phyloP scores from a whole-genome alignment of 2,888 invertebrate species.

The Allolobophora icterica region DNA sequence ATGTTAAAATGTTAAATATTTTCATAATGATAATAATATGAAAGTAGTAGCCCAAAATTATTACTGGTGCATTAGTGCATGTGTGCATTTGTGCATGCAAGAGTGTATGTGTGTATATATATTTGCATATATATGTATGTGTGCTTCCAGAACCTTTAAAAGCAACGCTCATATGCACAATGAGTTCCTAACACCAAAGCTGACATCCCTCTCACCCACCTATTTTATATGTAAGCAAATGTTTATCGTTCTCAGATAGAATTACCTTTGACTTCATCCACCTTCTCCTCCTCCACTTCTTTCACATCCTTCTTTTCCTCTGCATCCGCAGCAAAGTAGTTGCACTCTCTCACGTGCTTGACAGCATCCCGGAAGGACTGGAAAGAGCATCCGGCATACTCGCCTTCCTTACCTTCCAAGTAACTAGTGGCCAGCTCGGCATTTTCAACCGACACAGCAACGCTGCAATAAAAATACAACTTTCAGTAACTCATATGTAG shows the following conservation, averaged over 20 bases:
- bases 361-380: not conserved
- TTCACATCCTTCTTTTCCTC: not conserved
- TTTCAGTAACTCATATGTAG: not conserved
- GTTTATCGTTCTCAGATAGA: not conserved
- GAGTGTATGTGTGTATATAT: too few species aligned
- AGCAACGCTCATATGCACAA: too few species aligned
- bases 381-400: not conserved
- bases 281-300: not conserved
- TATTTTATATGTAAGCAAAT: not conserved
- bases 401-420: not conserved
- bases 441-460: not conserved
- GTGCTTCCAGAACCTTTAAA: too few species aligned
- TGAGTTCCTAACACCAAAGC: not conserved
- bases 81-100: too few species aligned
- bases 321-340: not conserved
- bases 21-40: too few species aligned
- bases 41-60: too few species aligned
- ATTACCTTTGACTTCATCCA: not conserved
- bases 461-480: not conserved
- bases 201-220: not conserved
- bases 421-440: not conserved
- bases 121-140: too few species aligned
- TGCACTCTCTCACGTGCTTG: not conserved
- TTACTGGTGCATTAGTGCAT: too few species aligned
- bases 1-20: too few species aligned